phyloP scores from a whole-genome alignment of 2,797 vertebrate species.

The Varecia variegata region DNA sequence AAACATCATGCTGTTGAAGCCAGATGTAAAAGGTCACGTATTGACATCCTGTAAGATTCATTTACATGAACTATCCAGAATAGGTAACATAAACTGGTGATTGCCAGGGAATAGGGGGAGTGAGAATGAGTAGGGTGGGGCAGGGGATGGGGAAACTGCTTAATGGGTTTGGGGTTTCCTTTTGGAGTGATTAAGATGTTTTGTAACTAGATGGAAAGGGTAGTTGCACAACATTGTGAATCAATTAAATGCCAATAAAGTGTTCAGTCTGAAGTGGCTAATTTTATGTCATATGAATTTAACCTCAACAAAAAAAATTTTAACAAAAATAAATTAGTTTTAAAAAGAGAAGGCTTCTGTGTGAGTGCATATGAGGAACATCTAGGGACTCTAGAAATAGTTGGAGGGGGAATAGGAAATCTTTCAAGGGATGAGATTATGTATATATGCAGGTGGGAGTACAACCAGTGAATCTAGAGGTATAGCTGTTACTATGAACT shows the following conservation, averaged over 20 bases:
- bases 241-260: background rate
- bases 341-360: background rate
- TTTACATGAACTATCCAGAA: background rate
- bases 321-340: background rate
- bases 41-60: background rate
- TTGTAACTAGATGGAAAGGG: background rate
- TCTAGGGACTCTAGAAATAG: background rate
- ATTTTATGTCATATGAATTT: background rate
- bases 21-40: background rate
- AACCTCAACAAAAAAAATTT: background rate
- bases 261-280: background rate
- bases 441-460: background rate
- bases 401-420: background rate
- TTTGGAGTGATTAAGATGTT: background rate
- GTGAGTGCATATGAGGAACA: background rate
- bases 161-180: background rate
- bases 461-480: background rate
- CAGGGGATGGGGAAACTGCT: background rate
- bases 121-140: background rate
- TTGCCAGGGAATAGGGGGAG: background rate
- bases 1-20: background rate
- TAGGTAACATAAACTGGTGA: background rate
- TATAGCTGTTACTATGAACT: background rate
- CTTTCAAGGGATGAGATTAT: background rate
- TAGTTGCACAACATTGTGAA: background rate